These are phyloP conservation scores for Cephus sareptanus DNA, from an alignment of 2,888 invertebrate species.

Conservation along the genomic window DNA sequence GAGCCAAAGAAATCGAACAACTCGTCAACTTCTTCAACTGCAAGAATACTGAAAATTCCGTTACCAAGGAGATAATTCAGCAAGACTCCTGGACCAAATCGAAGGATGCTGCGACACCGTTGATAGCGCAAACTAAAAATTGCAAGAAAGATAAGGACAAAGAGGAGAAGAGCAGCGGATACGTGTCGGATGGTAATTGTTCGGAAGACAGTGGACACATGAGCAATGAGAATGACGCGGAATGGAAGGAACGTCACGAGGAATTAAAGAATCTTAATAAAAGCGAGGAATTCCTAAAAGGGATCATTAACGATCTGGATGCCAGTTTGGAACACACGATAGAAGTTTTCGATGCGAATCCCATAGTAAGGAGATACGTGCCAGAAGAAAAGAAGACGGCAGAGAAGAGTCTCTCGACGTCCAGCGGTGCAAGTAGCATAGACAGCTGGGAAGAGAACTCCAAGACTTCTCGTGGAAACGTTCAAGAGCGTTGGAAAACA, in stretches of 20 bases:
- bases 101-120: conserved; percentile 28
- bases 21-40: conserved; percentile 63
- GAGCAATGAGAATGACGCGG: conserved; percentile 76
- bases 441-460: conserved; percentile 47
- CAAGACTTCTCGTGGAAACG: conserved; percentile 26
- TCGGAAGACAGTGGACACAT: conserved; percentile 87
- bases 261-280: conserved; percentile 40
- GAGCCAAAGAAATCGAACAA: conserved; percentile 58
- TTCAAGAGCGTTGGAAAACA: conserved; percentile 7
- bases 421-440: conserved; percentile 49
- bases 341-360: conserved; percentile 47
- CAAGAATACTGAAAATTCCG: conserved; percentile 51
- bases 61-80: conserved; percentile 21
- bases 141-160: conserved; percentile 28
- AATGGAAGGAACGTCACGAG: conserved; percentile 47
- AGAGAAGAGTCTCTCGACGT: conserved; percentile 36
- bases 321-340: conserved; percentile 46
- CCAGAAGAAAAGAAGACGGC: conserved; percentile 34
- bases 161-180: conserved; percentile 54
- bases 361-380: conserved; percentile 39
- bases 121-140: conserved; percentile 32
- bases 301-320: conserved; percentile 49
- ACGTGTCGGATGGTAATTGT: conserved; percentile 72
- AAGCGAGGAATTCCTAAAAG: conserved; percentile 47
- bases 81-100: conserved; percentile 46